These are phyloP conservation scores for Spodoptera picta DNA, from an alignment of 2,888 invertebrate genomes.

Conservation along the genomic window DNA sequence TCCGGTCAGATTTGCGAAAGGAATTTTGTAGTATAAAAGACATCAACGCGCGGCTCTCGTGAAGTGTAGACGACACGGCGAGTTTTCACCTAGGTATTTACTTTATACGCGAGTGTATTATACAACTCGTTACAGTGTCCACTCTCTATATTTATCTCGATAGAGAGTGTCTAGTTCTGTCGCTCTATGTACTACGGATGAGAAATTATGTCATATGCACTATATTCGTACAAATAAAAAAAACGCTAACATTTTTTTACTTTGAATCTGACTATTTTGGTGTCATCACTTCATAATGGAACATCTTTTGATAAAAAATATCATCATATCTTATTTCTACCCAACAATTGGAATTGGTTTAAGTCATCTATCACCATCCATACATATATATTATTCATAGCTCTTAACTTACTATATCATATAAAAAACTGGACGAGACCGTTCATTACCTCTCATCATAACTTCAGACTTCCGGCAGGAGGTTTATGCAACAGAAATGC, in stretches of 20 bases:
- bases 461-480: constrained; percentile 52
- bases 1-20: constrained; percentile 60
- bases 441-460: constrained; percentile 22
- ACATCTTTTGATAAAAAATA: too few relatives aligned
- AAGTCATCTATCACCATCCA: too few relatives aligned
- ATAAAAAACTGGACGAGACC: constrained; percentile 7
- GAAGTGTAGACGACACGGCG: constrained; percentile 36
- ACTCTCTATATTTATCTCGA: constrained; percentile 46
- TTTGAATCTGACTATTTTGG: too few relatives aligned
- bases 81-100: constrained; percentile 65
- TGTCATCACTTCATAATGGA: too few relatives aligned
- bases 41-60: constrained; percentile 60
- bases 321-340: too few relatives aligned
- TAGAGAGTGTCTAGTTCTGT: constrained; percentile 10
- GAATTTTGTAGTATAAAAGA: constrained; percentile 53
- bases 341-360: too few relatives aligned
- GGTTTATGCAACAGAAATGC: constrained; percentile 61
- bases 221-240: too few relatives aligned
- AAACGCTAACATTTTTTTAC: too few relatives aligned
- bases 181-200: constrained; percentile 4
- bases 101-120: constrained; percentile 52
- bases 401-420: neutral
- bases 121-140: constrained; percentile 46
- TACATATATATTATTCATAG: too few relatives aligned
- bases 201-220: neutral